These are phyloP conservation scores for Hymenopus coronatus DNA, from an alignment of 2,888 invertebrate genomes.

Conservation along the genomic window DNA sequence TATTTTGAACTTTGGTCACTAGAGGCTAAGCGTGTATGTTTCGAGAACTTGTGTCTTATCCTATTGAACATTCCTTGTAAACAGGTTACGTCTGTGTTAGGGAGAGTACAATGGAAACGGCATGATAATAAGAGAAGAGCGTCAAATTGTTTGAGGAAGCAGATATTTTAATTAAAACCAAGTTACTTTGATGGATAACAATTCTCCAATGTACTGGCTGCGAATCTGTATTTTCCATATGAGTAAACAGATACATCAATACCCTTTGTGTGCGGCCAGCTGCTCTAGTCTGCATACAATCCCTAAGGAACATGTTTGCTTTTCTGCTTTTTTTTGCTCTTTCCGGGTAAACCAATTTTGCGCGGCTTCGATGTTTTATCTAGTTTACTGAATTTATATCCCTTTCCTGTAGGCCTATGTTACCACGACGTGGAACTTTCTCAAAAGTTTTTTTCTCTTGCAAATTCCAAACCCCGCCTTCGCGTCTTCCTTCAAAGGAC, in stretches of 20 bases:
- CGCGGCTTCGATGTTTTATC: background rate
- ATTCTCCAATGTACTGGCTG: too few species aligned
- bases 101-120: too few species aligned
- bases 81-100: too few species aligned
- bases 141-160: too few species aligned
- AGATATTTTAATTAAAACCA: too few species aligned
- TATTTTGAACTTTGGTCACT: too few species aligned
- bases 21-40: too few species aligned
- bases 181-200: too few species aligned
- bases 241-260: background rate
- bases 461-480: background rate
- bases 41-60: too few species aligned
- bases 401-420: background rate
- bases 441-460: background rate
- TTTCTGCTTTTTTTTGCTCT: background rate
- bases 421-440: background rate
- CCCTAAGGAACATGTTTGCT: background rate
- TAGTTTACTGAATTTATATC: background rate
- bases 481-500: too few species aligned
- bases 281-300: background rate
- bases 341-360: background rate
- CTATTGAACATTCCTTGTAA: too few species aligned
- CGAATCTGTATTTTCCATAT: background rate
- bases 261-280: background rate
- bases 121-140: too few species aligned